Evolutionary conservation across 2,797 vertebrate genomes (phyloP).

Genomic region (Acanthopagrus latus): DNA sequence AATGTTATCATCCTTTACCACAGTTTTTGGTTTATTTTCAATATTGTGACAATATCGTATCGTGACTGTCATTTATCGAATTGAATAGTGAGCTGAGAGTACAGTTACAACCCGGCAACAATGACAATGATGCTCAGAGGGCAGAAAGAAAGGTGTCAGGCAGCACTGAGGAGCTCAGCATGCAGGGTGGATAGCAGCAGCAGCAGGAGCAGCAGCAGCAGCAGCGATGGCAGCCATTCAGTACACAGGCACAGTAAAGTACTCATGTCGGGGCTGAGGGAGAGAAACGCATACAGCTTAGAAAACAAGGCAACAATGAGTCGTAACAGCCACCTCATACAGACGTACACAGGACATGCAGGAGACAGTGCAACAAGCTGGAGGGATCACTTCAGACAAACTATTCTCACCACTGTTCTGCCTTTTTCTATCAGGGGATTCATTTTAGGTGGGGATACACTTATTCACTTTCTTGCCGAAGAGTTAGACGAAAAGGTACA

Average conservation of each 20-base stretch:
- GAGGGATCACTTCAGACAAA: slow-evolving; percentile 6
- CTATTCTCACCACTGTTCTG: neutral
- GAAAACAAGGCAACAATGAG: slow-evolving; percentile 62
- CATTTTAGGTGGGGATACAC: neutral
- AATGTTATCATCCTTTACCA: neutral
- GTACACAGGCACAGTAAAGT: slow-evolving; percentile 99
- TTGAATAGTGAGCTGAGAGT: slow-evolving; percentile 38
- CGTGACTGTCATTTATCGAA: slow-evolving; percentile 36
- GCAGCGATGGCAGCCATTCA: slow-evolving; percentile 90
- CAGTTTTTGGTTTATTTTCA: neutral
- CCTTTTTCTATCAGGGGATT: neutral
- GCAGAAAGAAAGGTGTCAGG: slow-evolving; percentile 81
- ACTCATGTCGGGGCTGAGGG: slow-evolving; percentile 96
- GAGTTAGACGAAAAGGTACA: neutral
- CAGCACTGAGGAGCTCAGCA: slow-evolving; percentile 89
- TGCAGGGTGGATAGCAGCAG: slow-evolving; percentile 85
- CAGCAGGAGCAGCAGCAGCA: slow-evolving; percentile 78
- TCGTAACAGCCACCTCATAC: slow-evolving; percentile 13
- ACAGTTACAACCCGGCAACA: slow-evolving; percentile 28
- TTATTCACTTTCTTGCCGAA: neutral
- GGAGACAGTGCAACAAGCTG: slow-evolving; percentile 40
- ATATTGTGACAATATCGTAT: slow-evolving; percentile 16
- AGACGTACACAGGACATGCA: slow-evolving; percentile 55
- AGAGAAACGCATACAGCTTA: slow-evolving; percentile 93
- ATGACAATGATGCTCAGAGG: slow-evolving; percentile 54